Base-by-base conservation (phyloP, 1,140 invertebrate species). In the Meloidogyne floridensis region DNA sequence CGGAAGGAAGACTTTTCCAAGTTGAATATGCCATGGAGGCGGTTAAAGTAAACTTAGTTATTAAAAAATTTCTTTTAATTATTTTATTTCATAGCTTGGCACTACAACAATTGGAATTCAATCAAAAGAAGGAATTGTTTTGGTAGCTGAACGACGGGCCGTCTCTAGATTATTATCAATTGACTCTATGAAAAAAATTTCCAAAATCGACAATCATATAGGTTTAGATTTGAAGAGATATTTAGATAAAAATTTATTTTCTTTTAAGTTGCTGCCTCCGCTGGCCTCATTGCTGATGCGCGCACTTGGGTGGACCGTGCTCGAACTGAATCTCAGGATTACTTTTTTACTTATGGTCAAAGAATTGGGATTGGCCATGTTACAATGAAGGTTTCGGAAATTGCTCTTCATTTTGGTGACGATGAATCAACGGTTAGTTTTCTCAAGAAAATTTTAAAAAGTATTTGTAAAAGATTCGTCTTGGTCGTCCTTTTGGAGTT, bases 21-120 rank as follows among this genome's bases (percentile, higher is more conserved):
- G 96, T 99, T 11, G 98, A 99, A 93, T 99, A 99, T 94, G 98
- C 98, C 6, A 99, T 99, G 88, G 98, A 99, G 92, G 97, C 98
- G 6, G 99, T 99, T 80, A 99, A 99, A 91, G 92, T 93, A 90
- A 79, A n/a, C 13, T 20, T 70, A 43, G 5, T n/a, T 6, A 15
- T 87, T 83, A 20, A 75, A 65, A 32, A 43, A 11, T 42, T 85
- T 70, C 1, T 20, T 69, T 72, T 10, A 72, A 11, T 15, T n/a
- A 15, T 18, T 10, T 4, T n/a, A 9, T 42, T 18, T 82, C 83
- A 81, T 43, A 93, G 93, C 92, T 99, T 59, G 98, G 98, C 2
- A 98, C 97, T 10, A 99, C 98, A 56, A 97, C 96, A 11, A 98
- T 99, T 90, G 98, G 97, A 32, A 98, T 99, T 84, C 94, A 95